Evolutionary conservation across 64 coral and sea anemone species (phyloP), one percentile per base, ranked within the genome.

Genomic region (Montipora cactus): DNA sequence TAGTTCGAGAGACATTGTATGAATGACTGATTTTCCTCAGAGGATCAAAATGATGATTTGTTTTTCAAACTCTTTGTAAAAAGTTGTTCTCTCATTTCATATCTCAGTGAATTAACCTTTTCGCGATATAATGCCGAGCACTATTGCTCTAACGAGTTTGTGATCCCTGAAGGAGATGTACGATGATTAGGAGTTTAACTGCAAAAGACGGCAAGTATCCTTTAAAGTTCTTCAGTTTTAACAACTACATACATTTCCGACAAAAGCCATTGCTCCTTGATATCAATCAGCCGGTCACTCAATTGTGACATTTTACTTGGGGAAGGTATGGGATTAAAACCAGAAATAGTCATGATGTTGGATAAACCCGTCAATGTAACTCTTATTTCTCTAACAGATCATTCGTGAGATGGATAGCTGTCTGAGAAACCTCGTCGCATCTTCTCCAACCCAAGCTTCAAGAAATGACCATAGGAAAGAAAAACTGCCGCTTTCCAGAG

Each of bases 381-480:
- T 15, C 50, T 70, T 71, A 16, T 48, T 23, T 86, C 14, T 49
- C 49, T 3, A 44, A 9, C 64, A 86, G 82, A 86, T 64, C n/a
- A 62, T 86, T 4, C 45, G 22, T 16, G 82, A 86, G 66, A 86
- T 86, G 82, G 82, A 86, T 86, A 86, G 82, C 66, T 86, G 71
- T 44, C 61, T 86, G 82, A 49, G 82, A 86, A 86, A 70, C 66
- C 49, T 15, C 62, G 16, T 37, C 81, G 71, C 44, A 86, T 48
- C 7, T 3, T 49, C 18, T 44, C 18, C 82, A 71, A 86, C 66
- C 66, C 18, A 86, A 86, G 64, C 20, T 86, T 37, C 59, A 49
- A 86, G 44, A 71, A 22, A 45, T 45, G 62, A 21, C 67, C 3
- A 19, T 7, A 78, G 46, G 46, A 18, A 86, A 72, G 5, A 86